Base-by-base conservation (phyloP, 2,797 vertebrate species). In the Gorsachius magnificus region DNA sequence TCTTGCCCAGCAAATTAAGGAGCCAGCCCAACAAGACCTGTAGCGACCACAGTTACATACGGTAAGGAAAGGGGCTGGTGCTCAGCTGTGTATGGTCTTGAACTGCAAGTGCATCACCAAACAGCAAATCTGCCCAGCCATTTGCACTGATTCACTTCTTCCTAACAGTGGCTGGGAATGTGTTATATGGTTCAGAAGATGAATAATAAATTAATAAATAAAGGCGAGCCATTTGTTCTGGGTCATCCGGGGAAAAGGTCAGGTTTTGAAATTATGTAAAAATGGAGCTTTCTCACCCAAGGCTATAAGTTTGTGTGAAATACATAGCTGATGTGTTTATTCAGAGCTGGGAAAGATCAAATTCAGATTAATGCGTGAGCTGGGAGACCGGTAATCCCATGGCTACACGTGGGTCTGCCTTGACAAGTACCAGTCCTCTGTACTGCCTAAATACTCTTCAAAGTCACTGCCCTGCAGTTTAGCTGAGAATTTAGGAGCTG, bases 21-120 rank as follows among this genome's bases (percentile, higher is more conserved):
- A 79, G 19, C 15, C 7, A 4, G n/a, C 25, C 63, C n/a, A 50
- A 26, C 8, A 57, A 68, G 25, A 36, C 33, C 61, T 28, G 20
- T 71, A 51, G 13, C 4, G 4, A 64, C 46, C 68, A 75, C 31
- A 36, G 0, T 31, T 38, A 26, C 0, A 0, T 54, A 3, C 33
- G 48, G 31, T 43, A 53, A 54, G 53, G 71, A 84, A 26, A 89
- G 45, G 46, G 29, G 50, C 26, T 54, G 70, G 15, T 83, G 20
- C n/a, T 88, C 86, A 82, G 66, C 74, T 16, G 3, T 8, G 15
- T 74, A 29, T 50, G 18, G 18, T 64, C 64, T 19, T 19, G 26
- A 87, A 68, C 60, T 21, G 12, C 53, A 43, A 71, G 54, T 48
- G 24, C 6, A 13, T 77, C 50, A 51, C 10, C 10, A 53, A 48